Evolutionary conservation across 2,797 vertebrate genomes (phyloP).

Genomic region (Tadarida brasiliensis): DNA sequence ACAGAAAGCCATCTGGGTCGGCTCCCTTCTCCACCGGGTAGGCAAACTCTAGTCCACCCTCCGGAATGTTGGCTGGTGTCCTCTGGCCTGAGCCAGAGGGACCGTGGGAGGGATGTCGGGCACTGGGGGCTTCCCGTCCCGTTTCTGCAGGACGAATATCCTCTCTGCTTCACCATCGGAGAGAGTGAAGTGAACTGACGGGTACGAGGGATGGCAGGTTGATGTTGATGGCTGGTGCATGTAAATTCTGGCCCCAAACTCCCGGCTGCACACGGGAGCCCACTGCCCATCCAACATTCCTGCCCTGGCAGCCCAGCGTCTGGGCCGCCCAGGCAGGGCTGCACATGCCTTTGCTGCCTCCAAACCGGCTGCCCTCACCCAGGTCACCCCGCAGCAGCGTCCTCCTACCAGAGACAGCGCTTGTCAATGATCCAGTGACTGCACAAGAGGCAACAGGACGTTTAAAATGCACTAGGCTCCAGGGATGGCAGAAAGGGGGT

Average conservation of each 20-base stretch:
- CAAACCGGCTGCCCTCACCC: background rate
- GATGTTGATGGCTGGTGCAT: too few relatives aligned
- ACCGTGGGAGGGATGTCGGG: accelerated
- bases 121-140: background rate
- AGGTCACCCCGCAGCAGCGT: accelerated
- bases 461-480: background rate
- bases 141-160: background rate
- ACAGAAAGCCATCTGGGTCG: background rate
- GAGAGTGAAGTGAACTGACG: background rate
- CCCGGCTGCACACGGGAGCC: background rate
- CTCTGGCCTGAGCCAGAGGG: background rate
- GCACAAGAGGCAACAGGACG: background rate
- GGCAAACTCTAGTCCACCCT: background rate
- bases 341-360: background rate
- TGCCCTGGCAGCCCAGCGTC: background rate
- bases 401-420: background rate
- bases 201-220: background rate
- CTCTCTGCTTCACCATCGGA: background rate
- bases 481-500: background rate
- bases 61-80: background rate
- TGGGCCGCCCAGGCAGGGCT: background rate
- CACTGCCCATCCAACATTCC: background rate
- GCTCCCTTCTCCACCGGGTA: background rate
- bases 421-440: background rate
- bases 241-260: background rate